Base-by-base conservation (phyloP, 2,113 vertebrate genomes). In the Boleophthalmus pectinirostris region DNA sequence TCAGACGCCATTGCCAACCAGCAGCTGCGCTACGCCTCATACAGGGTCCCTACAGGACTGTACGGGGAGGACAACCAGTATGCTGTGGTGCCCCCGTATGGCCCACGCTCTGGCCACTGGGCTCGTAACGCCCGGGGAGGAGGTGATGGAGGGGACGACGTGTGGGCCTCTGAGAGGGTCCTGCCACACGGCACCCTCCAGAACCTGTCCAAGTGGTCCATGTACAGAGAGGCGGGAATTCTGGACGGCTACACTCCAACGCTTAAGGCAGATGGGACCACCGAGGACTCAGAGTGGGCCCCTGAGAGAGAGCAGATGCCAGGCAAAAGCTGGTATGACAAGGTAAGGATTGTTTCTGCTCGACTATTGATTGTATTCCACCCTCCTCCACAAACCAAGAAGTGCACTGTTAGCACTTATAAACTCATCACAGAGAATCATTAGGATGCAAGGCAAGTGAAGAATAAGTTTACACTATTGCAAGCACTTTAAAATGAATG, bases 11-110 rank as follows among this genome's bases (percentile, higher is more conserved):
- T 94, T 69, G 87, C 91, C 72, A 93, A 94, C 75, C 87, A 92
- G 87, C 87, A 93, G 14, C 90, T 94, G 9, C 89, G 92, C 66
- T 89, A 89, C 18, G 91, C 90, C 45, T 87, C 79, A 8, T 94
- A 93, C 73, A 79, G 83, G 51, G 87, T 93, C 76, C 92, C 92
- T 75, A 84, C 64, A 20, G 87, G 70, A 15, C 82, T 92, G 72
- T 79, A 92, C 54, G 90, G 91, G 15, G 80, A 87, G 70, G 88
- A 91, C 49, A 94, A 94, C 20, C 92, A 93, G 46, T 98, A 96
- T 54, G 95, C 96, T 0, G 91, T 96, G 18, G 94, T 97, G 65
- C 91, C 93, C 78, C 96, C 97, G 14, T 96, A 93, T 25, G 91
- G 95, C 15, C 95, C 96, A 21, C 82, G 69, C 23, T 92, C 91